Base-by-base conservation (phyloP, 2,113 vertebrate species). In the Carlito syrichta region DNA sequence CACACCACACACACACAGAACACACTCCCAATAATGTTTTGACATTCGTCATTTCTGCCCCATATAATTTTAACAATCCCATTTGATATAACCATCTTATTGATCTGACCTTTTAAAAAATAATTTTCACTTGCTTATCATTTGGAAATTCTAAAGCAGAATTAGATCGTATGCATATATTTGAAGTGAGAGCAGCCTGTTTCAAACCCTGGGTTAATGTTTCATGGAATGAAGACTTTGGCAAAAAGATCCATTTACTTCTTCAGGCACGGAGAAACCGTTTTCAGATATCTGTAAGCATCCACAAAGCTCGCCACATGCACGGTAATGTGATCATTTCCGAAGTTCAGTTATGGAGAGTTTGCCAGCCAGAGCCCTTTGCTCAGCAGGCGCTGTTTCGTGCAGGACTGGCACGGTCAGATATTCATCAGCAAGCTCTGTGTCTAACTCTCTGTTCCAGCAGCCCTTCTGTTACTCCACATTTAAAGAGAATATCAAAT, bases 401-500 rank as follows among this genome's bases (percentile, higher is more conserved):
- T 0, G 8, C 25, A 60, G 30, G 5, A n/a, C 35, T 17, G 12
- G 58, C 35, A 56, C 22, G 40, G 43, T 43, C 92, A 74, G 62
- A 50, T 23, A 11, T 1, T 50, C 85, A 52, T 45, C 87, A 82
- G 69, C 73, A 43, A 43, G 12, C 4, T n/a, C 82, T 30, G 8
- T 13, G 30, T 56, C 88, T 84, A 73, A 62, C 43, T 89, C 54
- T 69, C 69, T 88, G 54, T 40, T 84, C 73, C 48, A 89, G 66
- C 25, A 27, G 78, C 8, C 85, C 78, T 89, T 89, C 89, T 97
- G 86, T 52, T 63, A 40, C 4, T 66, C 45, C 38, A 30, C 60
- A 52, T 45, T 95, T 66, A 90, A 89, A 96, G 38, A 96, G 71
- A 96, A 96, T 95, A 90, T 58, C 77, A 96, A 89, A 96, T 90